Conservation (phyloP, 2,888 invertebrate genomes). For the Himalopsyche tibetana region DNA sequence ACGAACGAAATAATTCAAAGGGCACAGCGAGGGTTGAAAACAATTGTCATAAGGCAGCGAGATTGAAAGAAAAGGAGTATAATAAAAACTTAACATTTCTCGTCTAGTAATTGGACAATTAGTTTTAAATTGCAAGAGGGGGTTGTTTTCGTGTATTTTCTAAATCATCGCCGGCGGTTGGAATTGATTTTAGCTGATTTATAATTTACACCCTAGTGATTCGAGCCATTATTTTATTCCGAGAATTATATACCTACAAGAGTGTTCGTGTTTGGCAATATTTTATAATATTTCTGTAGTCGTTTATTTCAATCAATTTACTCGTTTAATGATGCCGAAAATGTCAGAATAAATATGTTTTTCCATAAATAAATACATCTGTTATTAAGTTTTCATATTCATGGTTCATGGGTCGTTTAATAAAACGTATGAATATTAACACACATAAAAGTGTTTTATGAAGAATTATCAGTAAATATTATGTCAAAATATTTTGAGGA, state of each 20-base stretch:
- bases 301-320: no score
- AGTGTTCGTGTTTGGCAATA: background rate
- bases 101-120: slow-evolving; percentile 57
- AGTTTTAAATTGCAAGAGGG: slow-evolving; percentile 22
- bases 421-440: no score
- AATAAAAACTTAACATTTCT: slow-evolving; percentile 61
- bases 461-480: no score
- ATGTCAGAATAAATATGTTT: no score
- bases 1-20: slow-evolving; percentile 62
- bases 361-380: no score
- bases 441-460: no score
- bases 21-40: slow-evolving; percentile 57
- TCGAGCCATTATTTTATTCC: background rate
- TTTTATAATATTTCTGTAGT: no score
- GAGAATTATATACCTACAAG: background rate
- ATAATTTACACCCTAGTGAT: slow-evolving; percentile 36
- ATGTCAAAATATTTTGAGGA: no score
- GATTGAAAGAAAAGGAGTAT: slow-evolving; percentile 45
- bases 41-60: slow-evolving; percentile 60
- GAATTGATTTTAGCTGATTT: slow-evolving; percentile 54
- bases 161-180: slow-evolving; percentile 60
- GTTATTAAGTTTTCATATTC: no score
- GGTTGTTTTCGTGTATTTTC: slow-evolving; percentile 46
- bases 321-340: no score
- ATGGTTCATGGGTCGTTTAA: no score